Evolutionary conservation across 2,113 vertebrate genomes (phyloP).

Genomic region (Myotis lucifugus): DNA sequence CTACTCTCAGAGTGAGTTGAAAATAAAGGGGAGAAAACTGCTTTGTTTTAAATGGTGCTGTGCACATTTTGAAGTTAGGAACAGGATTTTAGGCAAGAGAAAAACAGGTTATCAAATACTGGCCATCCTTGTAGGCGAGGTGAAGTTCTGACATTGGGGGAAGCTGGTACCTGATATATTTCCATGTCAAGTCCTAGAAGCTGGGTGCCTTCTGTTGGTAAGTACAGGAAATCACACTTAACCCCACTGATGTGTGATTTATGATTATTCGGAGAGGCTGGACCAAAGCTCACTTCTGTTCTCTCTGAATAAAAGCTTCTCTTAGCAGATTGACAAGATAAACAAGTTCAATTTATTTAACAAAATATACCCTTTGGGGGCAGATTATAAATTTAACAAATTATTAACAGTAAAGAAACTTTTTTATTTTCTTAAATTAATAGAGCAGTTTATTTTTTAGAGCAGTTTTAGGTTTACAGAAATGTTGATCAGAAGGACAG

Average conservation of each 20-base stretch:
- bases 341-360: neutral
- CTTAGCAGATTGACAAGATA: neutral
- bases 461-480: neutral
- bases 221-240: neutral
- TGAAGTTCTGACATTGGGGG: neutral
- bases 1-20: neutral
- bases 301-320: neutral
- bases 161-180: neutral
- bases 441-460: neutral
- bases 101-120: neutral
- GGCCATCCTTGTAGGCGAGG: neutral
- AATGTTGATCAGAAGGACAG: neutral
- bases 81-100: neutral
- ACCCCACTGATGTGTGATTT: neutral
- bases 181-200: neutral
- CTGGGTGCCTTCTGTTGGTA: fast-evolving
- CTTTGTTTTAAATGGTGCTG: neutral
- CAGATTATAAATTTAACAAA: neutral
- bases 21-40: neutral
- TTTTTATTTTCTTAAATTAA: neutral
- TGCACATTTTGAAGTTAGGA: neutral
- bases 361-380: neutral
- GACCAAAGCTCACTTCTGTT: neutral
- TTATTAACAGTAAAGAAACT: neutral
- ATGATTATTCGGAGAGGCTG: neutral